These are phyloP conservation scores for Spodoptera litura DNA, from an alignment of 1,140 invertebrate species.

Conservation along the genomic window DNA sequence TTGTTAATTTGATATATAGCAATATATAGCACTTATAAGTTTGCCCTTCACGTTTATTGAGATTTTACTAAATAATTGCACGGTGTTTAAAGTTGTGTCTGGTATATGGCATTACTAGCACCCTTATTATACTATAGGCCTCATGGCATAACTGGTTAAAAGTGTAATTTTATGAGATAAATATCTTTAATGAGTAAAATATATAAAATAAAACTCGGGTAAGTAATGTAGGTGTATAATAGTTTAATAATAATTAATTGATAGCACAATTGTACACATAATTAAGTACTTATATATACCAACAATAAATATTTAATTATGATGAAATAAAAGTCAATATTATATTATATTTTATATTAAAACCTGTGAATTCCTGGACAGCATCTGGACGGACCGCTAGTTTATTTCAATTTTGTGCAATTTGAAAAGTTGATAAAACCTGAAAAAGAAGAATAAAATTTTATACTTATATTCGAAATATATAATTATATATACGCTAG, in stretches of 20 bases:
- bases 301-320: neutral
- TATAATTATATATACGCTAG: neutral
- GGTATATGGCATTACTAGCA: too few species aligned
- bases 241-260: slow-evolving; percentile 16
- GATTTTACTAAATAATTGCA: too few species aligned
- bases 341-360: neutral
- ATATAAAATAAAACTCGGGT: neutral
- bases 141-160: too few species aligned
- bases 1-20: too few species aligned
- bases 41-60: too few species aligned
- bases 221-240: neutral
- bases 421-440: slow-evolving; percentile 3
- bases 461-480: neutral
- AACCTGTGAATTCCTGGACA: slow-evolving; percentile 28
- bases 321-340: neutral
- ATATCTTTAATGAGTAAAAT: too few species aligned
- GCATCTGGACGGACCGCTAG: slow-evolving; percentile 30
- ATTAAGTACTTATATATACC: slow-evolving; percentile 9
- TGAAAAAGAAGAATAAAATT: slow-evolving; percentile 10
- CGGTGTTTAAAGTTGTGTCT: too few species aligned
- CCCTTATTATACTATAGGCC: too few species aligned
- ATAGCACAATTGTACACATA: slow-evolving; percentile 34
- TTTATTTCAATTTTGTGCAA: slow-evolving; percentile 12
- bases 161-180: too few species aligned
- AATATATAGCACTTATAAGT: too few species aligned